phyloP scores from a whole-genome alignment of 2,797 vertebrate species.

The Pangasius sanitwongsei region DNA sequence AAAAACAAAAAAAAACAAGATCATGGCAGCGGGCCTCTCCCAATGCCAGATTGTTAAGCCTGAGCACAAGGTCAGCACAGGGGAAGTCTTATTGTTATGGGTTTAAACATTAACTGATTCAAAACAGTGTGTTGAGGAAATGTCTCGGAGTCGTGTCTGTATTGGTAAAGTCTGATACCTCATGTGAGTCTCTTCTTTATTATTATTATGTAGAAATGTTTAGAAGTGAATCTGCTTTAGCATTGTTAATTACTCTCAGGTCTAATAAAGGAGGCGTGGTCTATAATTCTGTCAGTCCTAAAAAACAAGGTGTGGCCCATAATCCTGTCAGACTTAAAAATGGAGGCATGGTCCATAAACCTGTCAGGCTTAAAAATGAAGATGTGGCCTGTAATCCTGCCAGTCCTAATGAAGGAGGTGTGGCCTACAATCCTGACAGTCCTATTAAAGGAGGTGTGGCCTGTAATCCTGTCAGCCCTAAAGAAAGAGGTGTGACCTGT shows the following conservation, averaged over 20 bases:
- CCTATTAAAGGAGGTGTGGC: no score
- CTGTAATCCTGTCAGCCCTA: background rate
- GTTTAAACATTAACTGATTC: background rate
- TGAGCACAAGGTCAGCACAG: conserved; percentile 21
- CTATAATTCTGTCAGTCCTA: no score
- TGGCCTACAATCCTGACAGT: no score
- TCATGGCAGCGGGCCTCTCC: conserved; percentile 15
- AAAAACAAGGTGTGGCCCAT: background rate
- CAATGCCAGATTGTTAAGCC: conserved; percentile 22
- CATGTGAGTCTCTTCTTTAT: background rate
- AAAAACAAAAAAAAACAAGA: background rate
- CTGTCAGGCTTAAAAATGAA: background rate
- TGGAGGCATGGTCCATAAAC: background rate
- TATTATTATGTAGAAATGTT: background rate
- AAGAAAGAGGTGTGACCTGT: background rate
- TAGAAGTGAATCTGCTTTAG: background rate
- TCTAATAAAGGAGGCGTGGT: background rate
- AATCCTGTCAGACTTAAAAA: background rate
- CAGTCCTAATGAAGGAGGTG: no score
- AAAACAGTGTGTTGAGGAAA: background rate
- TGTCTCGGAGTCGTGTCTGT: background rate
- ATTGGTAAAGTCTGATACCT: background rate
- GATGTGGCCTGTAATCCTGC: no score
- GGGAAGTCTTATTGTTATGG: background rate
- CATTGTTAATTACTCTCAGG: background rate